These are phyloP conservation scores for Pholis gunnellus DNA, from an alignment of 2,113 vertebrate species.

Conservation along the genomic window DNA sequence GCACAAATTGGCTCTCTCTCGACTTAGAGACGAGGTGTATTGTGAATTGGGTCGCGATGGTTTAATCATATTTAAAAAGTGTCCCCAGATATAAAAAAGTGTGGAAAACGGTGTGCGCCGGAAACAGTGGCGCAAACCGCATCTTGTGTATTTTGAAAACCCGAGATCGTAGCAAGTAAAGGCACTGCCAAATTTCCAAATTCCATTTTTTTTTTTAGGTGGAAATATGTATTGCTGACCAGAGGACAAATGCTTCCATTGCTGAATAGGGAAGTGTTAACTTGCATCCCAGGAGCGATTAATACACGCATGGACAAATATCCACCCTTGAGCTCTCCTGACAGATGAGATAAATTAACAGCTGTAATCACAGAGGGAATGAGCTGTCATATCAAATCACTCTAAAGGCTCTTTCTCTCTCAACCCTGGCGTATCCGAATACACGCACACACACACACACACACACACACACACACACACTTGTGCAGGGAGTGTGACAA, in stretches of 20 bases:
- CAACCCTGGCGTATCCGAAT: constrained; percentile 1
- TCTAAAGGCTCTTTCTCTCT: constrained; percentile 30
- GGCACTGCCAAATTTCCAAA: neutral
- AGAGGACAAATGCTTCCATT: constrained; percentile 23
- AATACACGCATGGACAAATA: constrained; percentile 62
- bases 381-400: constrained; percentile 68
- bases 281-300: constrained; percentile 52
- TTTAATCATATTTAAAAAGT: no score
- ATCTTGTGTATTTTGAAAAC: neutral
- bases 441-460: neutral
- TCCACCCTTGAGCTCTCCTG: constrained; percentile 60
- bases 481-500: neutral
- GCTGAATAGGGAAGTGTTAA: constrained; percentile 49
- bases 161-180: neutral
- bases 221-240: constrained; percentile 44
- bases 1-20: no score
- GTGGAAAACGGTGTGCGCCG: no score
- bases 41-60: no score
- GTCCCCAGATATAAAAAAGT: no score
- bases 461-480: constrained; percentile 1
- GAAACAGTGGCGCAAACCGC: no score
- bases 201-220: constrained; percentile 30
- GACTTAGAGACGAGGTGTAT: no score
- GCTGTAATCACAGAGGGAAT: constrained; percentile 70
- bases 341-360: constrained; percentile 76